Evolutionary conservation across 2,113 vertebrate species (phyloP), one percentile per base, ranked within the genome.

Genomic region (Pycnonotus jocosus): DNA sequence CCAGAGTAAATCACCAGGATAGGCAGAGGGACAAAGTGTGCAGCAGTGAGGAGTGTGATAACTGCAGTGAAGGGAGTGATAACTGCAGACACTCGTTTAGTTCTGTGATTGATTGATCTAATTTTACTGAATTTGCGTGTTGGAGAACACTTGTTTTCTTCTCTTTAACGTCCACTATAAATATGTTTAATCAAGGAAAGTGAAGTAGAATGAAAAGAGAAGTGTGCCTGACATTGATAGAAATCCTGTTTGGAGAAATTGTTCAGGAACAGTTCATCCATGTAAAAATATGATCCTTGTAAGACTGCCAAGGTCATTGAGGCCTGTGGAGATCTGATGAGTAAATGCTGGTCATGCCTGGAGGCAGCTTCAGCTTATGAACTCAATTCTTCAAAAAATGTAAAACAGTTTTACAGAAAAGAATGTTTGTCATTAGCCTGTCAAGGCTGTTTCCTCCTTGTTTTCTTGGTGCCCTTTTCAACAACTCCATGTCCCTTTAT

Each of bases 221-320:
- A 90, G 95, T 83, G 89, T 89, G 92, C 57, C 82, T 92, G 95
- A 96, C 84, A 68, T 91, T 97, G 97, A 97, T 92, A 96, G 97
- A 97, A 97, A 97, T 92, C 77, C 93, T 97, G 90, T 97, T 97
- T 96, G 96, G 93, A 97, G 93, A 96, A 96, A 96, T 97, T 97
- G 96, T 92, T 97, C 80, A 88, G 92, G 93, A 97, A 48, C 77
- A 96, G 93, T 96, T 98, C 97, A 98, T 96, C 97, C 97, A 93
- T 98, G 97, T 97, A 57, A 98, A 98, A 98, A 97, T 98, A 98
- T 88, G 97, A 97, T 97, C 96, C 96, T 95, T 98, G 97, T 97
- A 97, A 97, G 96, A 85, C 96, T 97, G 98, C 97, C 97, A 98
- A 98, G 97, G 97, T 98, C 97, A 98, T 91, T 45, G 89, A 97